Percentiles rank a stretch among this genome's conserved stretches.
phyloP scores from a whole-genome alignment of 2,113 vertebrate species.

The Galemys pyrenaicus region DNA sequence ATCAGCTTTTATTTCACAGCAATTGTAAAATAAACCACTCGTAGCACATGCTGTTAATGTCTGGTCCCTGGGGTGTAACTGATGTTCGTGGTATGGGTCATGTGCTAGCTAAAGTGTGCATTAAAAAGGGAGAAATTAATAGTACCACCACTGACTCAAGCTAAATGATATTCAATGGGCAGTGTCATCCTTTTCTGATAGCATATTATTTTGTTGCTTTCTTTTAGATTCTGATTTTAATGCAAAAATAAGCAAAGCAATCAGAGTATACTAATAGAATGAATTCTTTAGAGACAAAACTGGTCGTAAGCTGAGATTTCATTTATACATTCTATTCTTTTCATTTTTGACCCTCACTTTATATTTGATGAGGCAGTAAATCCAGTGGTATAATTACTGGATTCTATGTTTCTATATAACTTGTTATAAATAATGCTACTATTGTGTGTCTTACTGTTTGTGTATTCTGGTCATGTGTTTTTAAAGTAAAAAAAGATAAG shows the following conservation, averaged over 20 bases:
- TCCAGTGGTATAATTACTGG: not conserved
- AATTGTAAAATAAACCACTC: constrained; percentile 88
- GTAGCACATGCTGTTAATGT: constrained; percentile 84
- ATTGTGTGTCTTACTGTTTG: not conserved
- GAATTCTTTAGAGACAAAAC: constrained; percentile 7
- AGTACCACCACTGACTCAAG: constrained; percentile 69
- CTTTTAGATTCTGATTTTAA: constrained; percentile 41
- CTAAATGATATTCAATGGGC: constrained; percentile 78
- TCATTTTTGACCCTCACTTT: constrained; percentile 58
- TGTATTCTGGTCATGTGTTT: not conserved
- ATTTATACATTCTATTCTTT: constrained; percentile 23
- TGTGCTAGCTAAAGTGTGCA: constrained; percentile 82
- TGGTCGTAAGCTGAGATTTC: constrained; percentile 38
- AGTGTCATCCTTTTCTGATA: constrained; percentile 68
- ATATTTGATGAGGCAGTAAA: constrained; percentile 20
- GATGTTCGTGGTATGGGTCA: constrained; percentile 83
- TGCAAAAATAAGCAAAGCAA: constrained; percentile 11
- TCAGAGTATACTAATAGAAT: not conserved
- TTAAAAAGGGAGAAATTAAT: constrained; percentile 86
- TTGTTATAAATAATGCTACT: constrained; percentile 23
- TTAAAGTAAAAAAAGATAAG: constrained; percentile 4
- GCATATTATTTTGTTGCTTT: constrained; percentile 56
- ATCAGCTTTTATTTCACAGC: constrained; percentile 85
- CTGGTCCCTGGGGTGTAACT: constrained; percentile 83
- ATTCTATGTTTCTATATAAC: constrained; percentile 32